phyloP scores from a whole-genome alignment of 2,113 vertebrate species.

The Butorides virescens region DNA sequence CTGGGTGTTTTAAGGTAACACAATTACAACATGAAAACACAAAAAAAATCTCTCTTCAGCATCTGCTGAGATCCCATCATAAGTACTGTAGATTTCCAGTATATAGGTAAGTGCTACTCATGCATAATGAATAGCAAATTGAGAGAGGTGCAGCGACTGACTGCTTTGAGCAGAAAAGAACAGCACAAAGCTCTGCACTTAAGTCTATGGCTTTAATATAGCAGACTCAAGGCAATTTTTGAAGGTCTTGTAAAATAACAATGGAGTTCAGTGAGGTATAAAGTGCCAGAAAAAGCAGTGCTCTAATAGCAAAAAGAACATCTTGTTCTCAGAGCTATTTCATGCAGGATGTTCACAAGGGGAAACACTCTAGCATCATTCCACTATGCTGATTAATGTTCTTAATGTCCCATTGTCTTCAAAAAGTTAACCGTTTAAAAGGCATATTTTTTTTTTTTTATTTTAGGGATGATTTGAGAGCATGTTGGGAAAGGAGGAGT shows the following conservation, averaged over 20 bases:
- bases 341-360: not conserved
- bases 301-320: not conserved
- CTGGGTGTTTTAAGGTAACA: not conserved
- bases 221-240: not conserved
- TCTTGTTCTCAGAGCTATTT: not conserved
- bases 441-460: not conserved
- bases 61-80: not conserved
- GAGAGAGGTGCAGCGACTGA: not conserved
- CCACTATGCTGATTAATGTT: not conserved
- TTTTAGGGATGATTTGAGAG: not conserved
- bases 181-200: not conserved
- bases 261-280: not conserved
- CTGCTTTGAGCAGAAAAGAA: not conserved
- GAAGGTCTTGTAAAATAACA: not conserved
- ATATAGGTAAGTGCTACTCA: not conserved
- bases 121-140: not conserved
- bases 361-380: not conserved
- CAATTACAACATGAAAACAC: not conserved
- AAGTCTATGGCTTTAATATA: not conserved
- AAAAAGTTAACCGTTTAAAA: not conserved
- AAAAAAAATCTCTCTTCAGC: not conserved
- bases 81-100: not conserved
- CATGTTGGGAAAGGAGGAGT: not conserved
- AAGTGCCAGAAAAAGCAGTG: not conserved
- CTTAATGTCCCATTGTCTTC: not conserved